Conservation (phyloP, 1,140 invertebrate species). For the Ladona fulva region DNA sequence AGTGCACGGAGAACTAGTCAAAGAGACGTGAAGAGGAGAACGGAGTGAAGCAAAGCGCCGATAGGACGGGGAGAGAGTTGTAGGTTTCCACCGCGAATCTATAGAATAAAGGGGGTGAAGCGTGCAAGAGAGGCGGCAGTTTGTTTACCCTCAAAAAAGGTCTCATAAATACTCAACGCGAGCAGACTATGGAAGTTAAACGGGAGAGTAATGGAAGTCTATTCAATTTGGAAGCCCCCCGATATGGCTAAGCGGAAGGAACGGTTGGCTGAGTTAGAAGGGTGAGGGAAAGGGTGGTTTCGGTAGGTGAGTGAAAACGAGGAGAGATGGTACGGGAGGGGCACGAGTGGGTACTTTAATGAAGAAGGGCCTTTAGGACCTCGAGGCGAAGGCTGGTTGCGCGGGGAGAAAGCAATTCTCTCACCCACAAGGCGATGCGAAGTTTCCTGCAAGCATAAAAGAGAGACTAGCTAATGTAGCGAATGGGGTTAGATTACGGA, state of each 20-base stretch:
- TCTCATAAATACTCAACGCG: not conserved
- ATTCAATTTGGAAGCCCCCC: conserved; percentile 1
- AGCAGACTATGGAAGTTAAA: conserved; percentile 1
- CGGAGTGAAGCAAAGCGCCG: not conserved
- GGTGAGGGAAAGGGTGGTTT: not conserved
- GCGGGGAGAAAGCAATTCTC: not conserved
- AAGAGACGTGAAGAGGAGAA: not conserved
- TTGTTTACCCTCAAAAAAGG: conserved; percentile 1
- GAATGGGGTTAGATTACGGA: not conserved
- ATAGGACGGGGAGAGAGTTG: not conserved
- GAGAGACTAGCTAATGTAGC: not conserved
- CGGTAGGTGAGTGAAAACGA: not conserved
- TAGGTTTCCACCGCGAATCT: not conserved
- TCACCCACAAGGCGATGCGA: not conserved
- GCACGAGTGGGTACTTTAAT: not conserved
- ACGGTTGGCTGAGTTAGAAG: not conserved
- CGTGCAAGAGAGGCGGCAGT: not conserved
- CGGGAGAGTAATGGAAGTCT: conserved; percentile 3
- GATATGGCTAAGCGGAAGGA: not conserved
- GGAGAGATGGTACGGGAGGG: not conserved
- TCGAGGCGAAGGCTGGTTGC: not conserved
- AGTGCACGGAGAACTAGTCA: too few relatives aligned
- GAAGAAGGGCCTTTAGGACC: not conserved
- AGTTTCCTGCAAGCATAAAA: not conserved
- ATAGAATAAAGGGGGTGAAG: not conserved